Percentiles rank a stretch among this genome's conserved stretches.
Evolutionary conservation across 92 coral and sea anemone genomes (phyloP).

Genomic region (Zoanthus sansibaricus): DNA sequence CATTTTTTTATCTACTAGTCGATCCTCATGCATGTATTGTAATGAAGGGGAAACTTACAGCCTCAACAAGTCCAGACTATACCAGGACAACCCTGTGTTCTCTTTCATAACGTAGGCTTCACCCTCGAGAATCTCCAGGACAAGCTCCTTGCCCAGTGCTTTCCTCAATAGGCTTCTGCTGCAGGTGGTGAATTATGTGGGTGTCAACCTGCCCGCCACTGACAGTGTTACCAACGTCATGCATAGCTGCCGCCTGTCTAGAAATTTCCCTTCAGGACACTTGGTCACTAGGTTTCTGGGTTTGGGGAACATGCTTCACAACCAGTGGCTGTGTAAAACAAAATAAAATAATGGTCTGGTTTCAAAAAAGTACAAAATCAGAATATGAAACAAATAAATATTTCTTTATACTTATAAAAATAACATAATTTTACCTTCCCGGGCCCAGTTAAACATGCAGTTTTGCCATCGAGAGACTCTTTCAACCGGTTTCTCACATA

Average conservation of each 20-base stretch:
- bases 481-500: too few relatives aligned
- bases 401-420: too few relatives aligned
- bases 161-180: not conserved
- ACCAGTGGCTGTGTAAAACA: not conserved
- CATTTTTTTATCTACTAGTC: too few relatives aligned
- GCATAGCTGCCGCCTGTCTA: not conserved
- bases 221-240: slow-evolving; percentile 21
- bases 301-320: slow-evolving; percentile 6
- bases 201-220: slow-evolving; percentile 34
- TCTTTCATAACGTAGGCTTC: slow-evolving; percentile 14
- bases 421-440: too few relatives aligned
- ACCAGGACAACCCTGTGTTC: slow-evolving; percentile 20
- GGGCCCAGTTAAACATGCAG: too few relatives aligned
- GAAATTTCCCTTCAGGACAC: slow-evolving; percentile 15
- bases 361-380: too few relatives aligned
- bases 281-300: slow-evolving; percentile 29
- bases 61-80: slow-evolving; percentile 24
- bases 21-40: too few relatives aligned
- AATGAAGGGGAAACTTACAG: not conserved
- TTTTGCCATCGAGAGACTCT: too few relatives aligned
- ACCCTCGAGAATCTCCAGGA: slow-evolving; percentile 21
- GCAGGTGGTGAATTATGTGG: slow-evolving; percentile 30
- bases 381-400: too few relatives aligned
- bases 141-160: slow-evolving; percentile 4
- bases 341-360: too few relatives aligned